A percentile compares a stretch with the other conserved stretches of the same genome.
These are phyloP conservation scores for Megaceryle alcyon DNA, from an alignment of 2,797 vertebrate genomes.

Conservation along the genomic window DNA sequence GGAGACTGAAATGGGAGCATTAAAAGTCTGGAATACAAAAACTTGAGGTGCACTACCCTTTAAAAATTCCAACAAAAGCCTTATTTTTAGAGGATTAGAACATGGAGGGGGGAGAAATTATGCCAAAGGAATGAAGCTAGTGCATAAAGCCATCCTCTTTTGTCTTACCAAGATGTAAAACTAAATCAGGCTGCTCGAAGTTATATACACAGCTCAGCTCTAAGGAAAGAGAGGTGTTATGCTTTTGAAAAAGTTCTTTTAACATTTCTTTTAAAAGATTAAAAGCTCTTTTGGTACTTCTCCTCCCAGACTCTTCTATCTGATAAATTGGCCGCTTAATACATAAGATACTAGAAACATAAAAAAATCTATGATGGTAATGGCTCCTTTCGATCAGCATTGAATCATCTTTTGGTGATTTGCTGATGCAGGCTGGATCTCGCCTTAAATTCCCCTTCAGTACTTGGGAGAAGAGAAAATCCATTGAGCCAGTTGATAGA, in stretches of 20 bases:
- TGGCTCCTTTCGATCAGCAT: not conserved
- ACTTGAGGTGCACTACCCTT: not conserved
- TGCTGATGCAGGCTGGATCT: not conserved
- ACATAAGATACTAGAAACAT: fast-evolving
- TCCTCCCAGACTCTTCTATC: not conserved
- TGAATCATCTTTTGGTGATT: not conserved
- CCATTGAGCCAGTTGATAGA: not conserved
- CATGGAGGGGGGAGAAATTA: too few relatives aligned
- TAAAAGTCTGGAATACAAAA: not conserved
- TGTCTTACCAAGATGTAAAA: not conserved
- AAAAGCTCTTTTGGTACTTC: not conserved
- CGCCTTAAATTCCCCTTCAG: not conserved
- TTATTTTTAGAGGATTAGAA: not conserved
- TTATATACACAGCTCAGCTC: not conserved
- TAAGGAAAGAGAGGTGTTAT: not conserved
- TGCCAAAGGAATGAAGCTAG: not conserved
- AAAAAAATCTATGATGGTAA: not conserved
- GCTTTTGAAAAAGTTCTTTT: not conserved
- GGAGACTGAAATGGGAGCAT: not conserved
- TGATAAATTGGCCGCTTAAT: not conserved
- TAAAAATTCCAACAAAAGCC: not conserved
- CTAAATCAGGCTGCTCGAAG: not conserved
- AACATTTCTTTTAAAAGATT: not conserved
- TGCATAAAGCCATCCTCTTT: not conserved
- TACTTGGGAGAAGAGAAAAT: not conserved